These are phyloP conservation scores for Galaxea fascicularis DNA, from an alignment of 92 coral and sea anemone species.

Conservation along the genomic window DNA sequence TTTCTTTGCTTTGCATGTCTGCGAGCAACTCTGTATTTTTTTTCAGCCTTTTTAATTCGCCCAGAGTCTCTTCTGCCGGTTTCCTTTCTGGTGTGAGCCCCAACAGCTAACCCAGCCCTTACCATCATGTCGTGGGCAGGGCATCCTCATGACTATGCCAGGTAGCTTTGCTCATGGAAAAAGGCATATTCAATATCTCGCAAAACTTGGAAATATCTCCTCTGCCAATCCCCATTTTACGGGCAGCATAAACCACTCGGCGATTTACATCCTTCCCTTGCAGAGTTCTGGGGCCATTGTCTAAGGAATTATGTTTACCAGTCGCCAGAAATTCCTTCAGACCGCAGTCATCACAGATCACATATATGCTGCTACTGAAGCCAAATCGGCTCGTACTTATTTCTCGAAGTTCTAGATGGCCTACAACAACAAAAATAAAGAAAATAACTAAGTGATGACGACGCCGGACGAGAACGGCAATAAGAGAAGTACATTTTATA, in stretches of 20 bases:
- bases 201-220: constrained; percentile 37
- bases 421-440: background rate
- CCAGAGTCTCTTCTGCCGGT: constrained; percentile 47
- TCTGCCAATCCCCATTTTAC: constrained; percentile 40
- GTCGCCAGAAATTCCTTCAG: constrained; percentile 16
- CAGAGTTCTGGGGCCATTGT: background rate
- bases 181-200: constrained; percentile 51
- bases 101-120: constrained; percentile 46
- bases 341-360: constrained; percentile 15
- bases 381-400: background rate
- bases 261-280: constrained; percentile 50
- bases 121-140: constrained; percentile 31
- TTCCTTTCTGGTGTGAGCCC: constrained; percentile 28
- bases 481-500: background rate
- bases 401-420: background rate
- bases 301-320: constrained; percentile 16
- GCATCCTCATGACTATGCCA: constrained; percentile 49
- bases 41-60: constrained; percentile 29
- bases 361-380: background rate
- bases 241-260: constrained; percentile 43
- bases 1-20: constrained; percentile 55
- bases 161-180: constrained; percentile 34
- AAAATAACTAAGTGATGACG: background rate
- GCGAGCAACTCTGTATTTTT: constrained; percentile 37
- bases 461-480: background rate